Base-by-base conservation (phyloP, 2,797 vertebrate genomes). In the Scolopax rusticola region DNA sequence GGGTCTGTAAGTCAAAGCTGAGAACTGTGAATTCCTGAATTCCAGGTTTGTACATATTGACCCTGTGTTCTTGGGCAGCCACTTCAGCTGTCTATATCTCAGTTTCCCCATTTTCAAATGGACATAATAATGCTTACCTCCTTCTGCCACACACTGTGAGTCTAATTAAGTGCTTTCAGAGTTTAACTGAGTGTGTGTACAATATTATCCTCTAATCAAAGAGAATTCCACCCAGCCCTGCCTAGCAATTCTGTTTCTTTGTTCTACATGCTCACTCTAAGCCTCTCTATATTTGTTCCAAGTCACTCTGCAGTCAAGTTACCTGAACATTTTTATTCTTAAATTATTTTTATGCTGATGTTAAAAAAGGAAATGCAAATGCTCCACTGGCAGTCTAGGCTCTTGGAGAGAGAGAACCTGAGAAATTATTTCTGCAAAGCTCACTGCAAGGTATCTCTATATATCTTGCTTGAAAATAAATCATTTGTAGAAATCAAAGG, bases 371-470 rank as follows among this genome's bases (percentile, higher is more conserved):
- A 95, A 85, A 95, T 95, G 85, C 91, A 95, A 94, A 85, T 93
- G 40, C 23, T 93, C 38, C 16, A 32, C 61, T 71, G 33, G 71
- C 38, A 65, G 54, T 50, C 43, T 51, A n/a, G 64, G 68, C 73
- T 89, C 60, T 83, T 47, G 43, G 59, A 89, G 67, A 89, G 53
- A 41, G 10, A 78, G 84, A 94, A 85, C 68, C 54, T 51, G 74
- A 95, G 84, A 96, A 93, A 92, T 95, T 65, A 88, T 75, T 95
- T 86, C 89, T 95, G 41, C 60, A 84, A 63, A 77, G 38, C 69
- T 97, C 45, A 74, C 33, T 65, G 28, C 56, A 89, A 77, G 59
- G 40, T 69, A 76, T 38, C 54, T 74, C 76, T n/a, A 38, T 73
- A 65, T 81, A 91, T 76, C 76, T 91, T 75, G 27, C 63, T 70